phyloP scores from a whole-genome alignment of 2,113 vertebrate species.

The Gadus macrocephalus region DNA sequence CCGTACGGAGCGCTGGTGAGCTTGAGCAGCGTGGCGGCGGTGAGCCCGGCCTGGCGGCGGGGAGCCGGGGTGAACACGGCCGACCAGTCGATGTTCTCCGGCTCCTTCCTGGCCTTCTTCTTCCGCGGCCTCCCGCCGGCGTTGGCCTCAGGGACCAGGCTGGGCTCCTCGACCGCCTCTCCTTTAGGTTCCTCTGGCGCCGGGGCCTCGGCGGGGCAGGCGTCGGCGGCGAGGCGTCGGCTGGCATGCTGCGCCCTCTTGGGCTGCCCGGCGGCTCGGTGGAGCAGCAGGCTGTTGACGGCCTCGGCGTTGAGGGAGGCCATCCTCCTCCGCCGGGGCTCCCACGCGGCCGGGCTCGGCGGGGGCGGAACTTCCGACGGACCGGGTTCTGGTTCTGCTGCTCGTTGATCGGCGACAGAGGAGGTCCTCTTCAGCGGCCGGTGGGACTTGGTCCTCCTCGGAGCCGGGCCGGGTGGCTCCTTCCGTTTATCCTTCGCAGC shows the following conservation, averaged over 20 bases:
- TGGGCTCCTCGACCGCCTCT: constrained; percentile 43
- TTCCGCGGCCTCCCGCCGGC: neutral
- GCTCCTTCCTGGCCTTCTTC: constrained; percentile 18
- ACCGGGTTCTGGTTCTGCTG: constrained; percentile 63
- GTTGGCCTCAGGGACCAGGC: neutral
- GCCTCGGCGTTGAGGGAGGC: constrained; percentile 97
- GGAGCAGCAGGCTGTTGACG: constrained; percentile 90
- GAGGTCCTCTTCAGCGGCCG: constrained; percentile 37
- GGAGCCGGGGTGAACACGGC: constrained; percentile 78
- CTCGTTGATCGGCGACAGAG: constrained; percentile 38
- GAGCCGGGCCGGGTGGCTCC: constrained; percentile 21
- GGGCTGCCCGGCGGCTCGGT: constrained; percentile 68
- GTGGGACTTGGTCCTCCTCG: constrained; percentile 49
- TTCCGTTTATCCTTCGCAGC: constrained; percentile 50
- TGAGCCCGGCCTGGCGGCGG: constrained; percentile 92
- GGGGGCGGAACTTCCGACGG: constrained; percentile 53
- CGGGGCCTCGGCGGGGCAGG: constrained; percentile 27
- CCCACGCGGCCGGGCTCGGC: constrained; percentile 41
- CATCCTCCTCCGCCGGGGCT: constrained; percentile 88
- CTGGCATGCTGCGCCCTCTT: constrained; percentile 63
- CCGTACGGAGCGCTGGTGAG: constrained; percentile 80
- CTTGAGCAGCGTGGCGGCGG: constrained; percentile 89
- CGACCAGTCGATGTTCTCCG: constrained; percentile 57
- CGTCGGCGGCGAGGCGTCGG: constrained; percentile 29
- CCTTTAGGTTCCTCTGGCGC: constrained; percentile 35